These are phyloP conservation scores for Oophaga sylvatica DNA, from an alignment of 2,797 vertebrate genomes.

Conservation along the genomic window DNA sequence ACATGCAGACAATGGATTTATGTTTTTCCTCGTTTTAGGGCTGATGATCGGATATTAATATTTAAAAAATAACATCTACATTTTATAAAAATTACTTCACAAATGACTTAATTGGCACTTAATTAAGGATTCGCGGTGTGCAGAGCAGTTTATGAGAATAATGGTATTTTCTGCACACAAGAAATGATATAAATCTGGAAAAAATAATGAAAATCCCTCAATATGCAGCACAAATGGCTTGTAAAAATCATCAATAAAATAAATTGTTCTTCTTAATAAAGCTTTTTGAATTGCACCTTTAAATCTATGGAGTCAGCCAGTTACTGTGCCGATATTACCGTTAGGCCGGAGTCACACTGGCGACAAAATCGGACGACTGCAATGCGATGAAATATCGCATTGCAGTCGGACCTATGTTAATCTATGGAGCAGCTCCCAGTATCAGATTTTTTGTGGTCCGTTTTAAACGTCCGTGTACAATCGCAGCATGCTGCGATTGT, in stretches of 20 bases:
- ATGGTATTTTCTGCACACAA: conserved; percentile 17
- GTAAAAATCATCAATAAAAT: conserved; percentile 51
- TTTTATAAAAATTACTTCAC: conserved; percentile 35
- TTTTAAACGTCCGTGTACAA: too few relatives aligned
- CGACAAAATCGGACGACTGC: too few relatives aligned
- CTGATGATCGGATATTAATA: conserved; percentile 20
- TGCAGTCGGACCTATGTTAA: too few relatives aligned
- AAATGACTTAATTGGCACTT: conserved; percentile 45
- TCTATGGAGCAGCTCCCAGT: too few relatives aligned
- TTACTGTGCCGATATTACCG: conserved; percentile 46
- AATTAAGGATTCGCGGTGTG: conserved; percentile 37
- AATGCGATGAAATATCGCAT: too few relatives aligned
- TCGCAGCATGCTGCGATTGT: too few relatives aligned
- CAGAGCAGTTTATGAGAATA: conserved; percentile 29
- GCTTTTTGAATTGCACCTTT: conserved; percentile 43
- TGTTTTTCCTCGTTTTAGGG: not conserved
- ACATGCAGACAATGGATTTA: too few relatives aligned
- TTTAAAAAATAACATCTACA: conserved; percentile 21
- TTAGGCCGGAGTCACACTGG: too few relatives aligned
- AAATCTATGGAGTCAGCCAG: conserved; percentile 41
- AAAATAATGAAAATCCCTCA: conserved; percentile 41
- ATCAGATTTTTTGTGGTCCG: too few relatives aligned
- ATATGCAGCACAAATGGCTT: conserved; percentile 8
- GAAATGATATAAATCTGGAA: conserved; percentile 7
- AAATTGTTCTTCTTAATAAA: conserved; percentile 55